Base-by-base conservation (phyloP, 2,797 vertebrate genomes). In the Sphenopsis melanotis region DNA sequence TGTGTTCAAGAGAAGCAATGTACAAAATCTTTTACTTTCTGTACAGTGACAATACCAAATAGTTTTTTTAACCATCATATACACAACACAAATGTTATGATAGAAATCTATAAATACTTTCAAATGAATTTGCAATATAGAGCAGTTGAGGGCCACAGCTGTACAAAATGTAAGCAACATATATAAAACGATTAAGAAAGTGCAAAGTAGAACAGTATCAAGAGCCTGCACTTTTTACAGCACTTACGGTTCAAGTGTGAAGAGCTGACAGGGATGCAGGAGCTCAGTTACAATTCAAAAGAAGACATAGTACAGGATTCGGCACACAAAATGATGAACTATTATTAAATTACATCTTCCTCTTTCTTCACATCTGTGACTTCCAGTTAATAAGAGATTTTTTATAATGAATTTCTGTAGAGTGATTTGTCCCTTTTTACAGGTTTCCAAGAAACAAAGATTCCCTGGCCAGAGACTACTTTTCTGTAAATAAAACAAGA, bases 21-120 rank as follows among this genome's bases (percentile, higher is more conserved):
- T 97, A 98, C 84, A 97, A 97, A 98, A 97, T 87, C 76, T 90
- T 97, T 97, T 94, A 80, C 95, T 96, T 92, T 95, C 97, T 97
- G 91, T 96, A 98, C 95, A 97, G 96, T 94, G 91, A 97, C 93
- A 97, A 94, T 97, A 97, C 83, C 85, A 95, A 95, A 95, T 94
- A 94, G 24, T 91, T 96, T 96, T 94, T 96, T 96, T 93, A 90
- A 96, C 96, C 98, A 81, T 95, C 97, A 98, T 98, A 98, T 98
- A 98, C 97, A 98, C 93, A 98, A 95, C 92, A 98, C 94, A 97
- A 98, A 96, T 97, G 97, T 94, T 83, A 97, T 91, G 79, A 97
- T 96, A 97, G 96, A 96, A 96, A 94, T 95, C 97, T 97, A 98
- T 98, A 98, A 98, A 98, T 98, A 98, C 89, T 97, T 97, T 80